Base-by-base conservation (phyloP, 2,888 invertebrate genomes). In the Augochlorella aurata region DNA sequence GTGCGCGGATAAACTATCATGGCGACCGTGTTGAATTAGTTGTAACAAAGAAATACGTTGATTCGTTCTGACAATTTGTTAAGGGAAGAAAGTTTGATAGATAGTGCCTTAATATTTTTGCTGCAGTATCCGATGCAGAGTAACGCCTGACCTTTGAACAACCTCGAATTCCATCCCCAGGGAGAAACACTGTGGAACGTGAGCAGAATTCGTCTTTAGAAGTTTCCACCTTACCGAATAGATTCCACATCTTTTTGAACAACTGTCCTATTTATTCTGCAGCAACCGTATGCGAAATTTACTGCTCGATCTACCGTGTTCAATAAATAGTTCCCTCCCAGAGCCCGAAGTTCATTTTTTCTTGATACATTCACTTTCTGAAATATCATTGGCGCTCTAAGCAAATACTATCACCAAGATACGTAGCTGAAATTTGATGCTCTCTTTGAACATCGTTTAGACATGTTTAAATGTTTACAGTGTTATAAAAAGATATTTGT, bases 281-380 rank as follows among this genome's bases (percentile, higher is more conserved):
- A 21, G 44, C 73, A 47, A 68, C 66, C 47, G 71, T 69, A 74
- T 79, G 79, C 72, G 69, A 77, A 84, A 84, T 86, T 84, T 83
- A 63, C 47, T 47, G 14, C 58, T 63, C 44, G 67, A 75, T 72
- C 52, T 14, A 66, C 45, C 45, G 12, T 4, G 44, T 45, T 66
- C 45, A 14, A 44, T 66, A 50, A 68, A 68, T 67, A 49, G 45
- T 54, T 52, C n/a, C 8, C 38, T 2, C 44, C 16, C 54, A 58
- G 58, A 58, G 10, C 45, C n/a, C 45, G 16, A 52, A 21, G 29
- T 67, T 72, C 14, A 24, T 24, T 58, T 12, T 38, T 38, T 4
- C 3, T 38, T 38, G 38, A 38, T 7, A 38, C 1, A 38, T 38
- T 38, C 38, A 38, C 38, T 38, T 38, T 38, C 38, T 38, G 3